Conservation (phyloP, 37 sponge, comb jelly and placozoan species). For the Crambe crambe region DNA sequence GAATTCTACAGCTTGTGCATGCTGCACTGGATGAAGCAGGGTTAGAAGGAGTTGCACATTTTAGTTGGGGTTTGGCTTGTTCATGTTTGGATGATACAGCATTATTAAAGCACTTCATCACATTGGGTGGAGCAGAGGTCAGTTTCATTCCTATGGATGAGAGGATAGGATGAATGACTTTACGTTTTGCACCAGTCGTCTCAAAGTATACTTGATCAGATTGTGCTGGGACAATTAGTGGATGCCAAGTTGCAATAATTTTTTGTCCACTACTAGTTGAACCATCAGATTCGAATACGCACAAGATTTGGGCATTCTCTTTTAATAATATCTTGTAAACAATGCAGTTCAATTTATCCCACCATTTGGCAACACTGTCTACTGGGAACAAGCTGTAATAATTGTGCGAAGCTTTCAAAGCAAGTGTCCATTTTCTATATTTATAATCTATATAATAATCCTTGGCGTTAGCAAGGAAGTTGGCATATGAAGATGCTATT, state of each 20-base stretch:
- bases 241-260: not conserved
- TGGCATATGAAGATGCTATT: slow-evolving; percentile 63
- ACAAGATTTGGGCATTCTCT: not conserved
- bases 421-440: not conserved
- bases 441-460: not conserved
- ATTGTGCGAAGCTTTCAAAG: not conserved
- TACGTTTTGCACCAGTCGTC: not conserved
- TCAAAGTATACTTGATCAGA: not conserved
- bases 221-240: not conserved
- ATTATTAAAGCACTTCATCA: slow-evolving; percentile 28
- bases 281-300: not conserved
- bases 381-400: slow-evolving; percentile 52
- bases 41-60: not conserved
- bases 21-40: too few species aligned
- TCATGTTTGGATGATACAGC: not conserved
- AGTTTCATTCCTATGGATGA: slow-evolving; percentile 48
- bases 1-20: too few species aligned
- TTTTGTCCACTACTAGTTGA: not conserved
- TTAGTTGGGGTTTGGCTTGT: too few species aligned
- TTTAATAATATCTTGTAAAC: not conserved
- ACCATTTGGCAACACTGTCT: not conserved
- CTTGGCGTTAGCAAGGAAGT: slow-evolving; percentile 29
- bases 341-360: not conserved
- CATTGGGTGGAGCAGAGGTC: slow-evolving; percentile 25
- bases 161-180: slow-evolving; percentile 12